Conservation (phyloP, 2,113 vertebrate species). For the Thalassarche chlororhynchos region DNA sequence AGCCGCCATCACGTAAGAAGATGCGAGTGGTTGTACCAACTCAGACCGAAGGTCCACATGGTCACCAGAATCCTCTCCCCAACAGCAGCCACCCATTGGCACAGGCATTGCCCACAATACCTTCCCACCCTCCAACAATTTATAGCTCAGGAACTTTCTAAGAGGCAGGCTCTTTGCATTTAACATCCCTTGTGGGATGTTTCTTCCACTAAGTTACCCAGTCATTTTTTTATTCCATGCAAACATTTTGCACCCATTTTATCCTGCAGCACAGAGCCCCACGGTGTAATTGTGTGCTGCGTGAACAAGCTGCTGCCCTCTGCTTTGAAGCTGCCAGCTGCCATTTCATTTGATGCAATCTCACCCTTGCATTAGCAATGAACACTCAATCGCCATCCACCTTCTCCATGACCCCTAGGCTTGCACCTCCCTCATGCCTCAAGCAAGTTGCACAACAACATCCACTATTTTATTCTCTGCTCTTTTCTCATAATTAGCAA, state of each 20-base stretch:
- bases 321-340: not conserved
- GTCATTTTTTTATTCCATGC: not conserved
- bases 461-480: not conserved
- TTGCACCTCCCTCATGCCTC: not conserved
- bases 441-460: not conserved
- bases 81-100: not conserved
- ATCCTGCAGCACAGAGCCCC: not conserved
- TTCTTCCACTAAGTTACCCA: not conserved
- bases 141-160: not conserved
- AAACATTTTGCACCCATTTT: not conserved
- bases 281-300: rapidly evolving
- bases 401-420: not conserved
- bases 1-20: rapidly evolving
- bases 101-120: rapidly evolving
- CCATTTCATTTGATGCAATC: not conserved
- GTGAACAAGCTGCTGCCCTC: not conserved
- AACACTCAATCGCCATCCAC: not conserved
- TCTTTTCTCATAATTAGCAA: not conserved
- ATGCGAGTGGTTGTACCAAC: rapidly evolving
- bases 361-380: not conserved
- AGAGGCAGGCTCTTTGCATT: not conserved
- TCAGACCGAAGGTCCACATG: rapidly evolving
- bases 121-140: not conserved
- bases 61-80: not conserved
- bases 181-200: not conserved